These are phyloP conservation scores for Hoplodrina ambigua DNA, from an alignment of 2,888 invertebrate genomes.

Conservation along the genomic window DNA sequence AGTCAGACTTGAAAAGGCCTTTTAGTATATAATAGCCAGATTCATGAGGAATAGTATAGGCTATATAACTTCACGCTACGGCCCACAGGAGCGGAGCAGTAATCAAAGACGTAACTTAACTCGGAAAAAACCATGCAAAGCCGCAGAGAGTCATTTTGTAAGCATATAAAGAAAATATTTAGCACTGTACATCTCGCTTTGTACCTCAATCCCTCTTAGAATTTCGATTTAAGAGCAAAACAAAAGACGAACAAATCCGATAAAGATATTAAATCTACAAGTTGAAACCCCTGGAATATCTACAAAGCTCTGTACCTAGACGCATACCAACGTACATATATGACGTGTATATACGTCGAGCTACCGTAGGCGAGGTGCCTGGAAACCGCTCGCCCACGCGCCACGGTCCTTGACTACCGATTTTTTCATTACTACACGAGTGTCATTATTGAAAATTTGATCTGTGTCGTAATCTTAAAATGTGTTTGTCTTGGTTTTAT, in stretches of 20 bases:
- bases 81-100: no score
- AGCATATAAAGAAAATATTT: not conserved
- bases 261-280: conserved; percentile 34
- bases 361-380: conserved; percentile 52
- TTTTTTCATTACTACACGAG: conserved; percentile 44
- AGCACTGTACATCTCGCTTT: not conserved
- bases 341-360: conserved; percentile 15
- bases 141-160: not conserved
- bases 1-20: no score
- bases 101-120: no score
- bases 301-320: conserved; percentile 33
- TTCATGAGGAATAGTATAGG: no score
- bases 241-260: conserved; percentile 32
- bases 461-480: conserved; percentile 12
- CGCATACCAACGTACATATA: conserved; percentile 2
- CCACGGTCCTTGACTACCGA: conserved; percentile 44
- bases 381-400: conserved; percentile 64
- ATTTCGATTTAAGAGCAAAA: conserved; percentile 7
- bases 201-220: conserved; percentile 12
- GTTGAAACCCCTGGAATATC: conserved; percentile 41
- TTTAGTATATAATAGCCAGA: no score
- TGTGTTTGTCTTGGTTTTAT: not conserved
- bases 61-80: no score
- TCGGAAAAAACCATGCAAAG: no score
- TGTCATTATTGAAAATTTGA: conserved; percentile 45